Base-by-base conservation (phyloP, 2,888 invertebrate genomes). In the Teleiodes luculella region DNA sequence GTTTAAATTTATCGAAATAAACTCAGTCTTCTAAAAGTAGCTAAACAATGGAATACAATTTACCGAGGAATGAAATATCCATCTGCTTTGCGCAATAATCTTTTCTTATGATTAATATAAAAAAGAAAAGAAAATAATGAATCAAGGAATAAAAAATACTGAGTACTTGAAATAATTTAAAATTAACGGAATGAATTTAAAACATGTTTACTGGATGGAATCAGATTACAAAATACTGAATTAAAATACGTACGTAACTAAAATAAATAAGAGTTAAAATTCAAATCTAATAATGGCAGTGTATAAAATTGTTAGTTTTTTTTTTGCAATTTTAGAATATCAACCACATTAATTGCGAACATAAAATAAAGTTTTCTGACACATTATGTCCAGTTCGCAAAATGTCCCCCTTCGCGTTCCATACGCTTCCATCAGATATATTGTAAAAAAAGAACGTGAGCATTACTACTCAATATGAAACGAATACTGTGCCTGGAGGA, bases 1-100 rank as follows among this genome's bases (percentile, higher is more conserved):
- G 52, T 53, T 48, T 8, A 58, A 54, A 64, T 56, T 65, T 64
- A 66, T 59, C 63, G n/a, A 35, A 35, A 57, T 58, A 62, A 62
- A 68, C 57, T 74, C 74, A 74, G 72, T 74, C 73, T 74, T 74
- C 61, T 54, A 57, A 59, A n/a, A 64, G 60, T 64, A 59, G 37
- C n/a, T 16, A 28, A 48, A 49, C 8, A 14, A 50, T 50, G 50
- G 50, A 50, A 50, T 50, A 24, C 6, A 30, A 20, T n/a, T 24
- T 35, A 49, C 20, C 20, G 28, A 14, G 33, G 33, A 47, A 47
- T 47, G 33, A 11, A 43, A 24, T 28, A 20, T 43, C 13, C 43
- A 28, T 43, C n/a, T 24, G 14, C 14, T 24, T 28, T 43, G 37
- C 24, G 43, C 24, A 24, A 24, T 11, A 4, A 3, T 8, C n/a